Percentiles rank a stretch among this genome's conserved stretches.
These are phyloP conservation scores for Stenolophus ochropezus DNA, from an alignment of 2,888 invertebrate species.

Conservation along the genomic window DNA sequence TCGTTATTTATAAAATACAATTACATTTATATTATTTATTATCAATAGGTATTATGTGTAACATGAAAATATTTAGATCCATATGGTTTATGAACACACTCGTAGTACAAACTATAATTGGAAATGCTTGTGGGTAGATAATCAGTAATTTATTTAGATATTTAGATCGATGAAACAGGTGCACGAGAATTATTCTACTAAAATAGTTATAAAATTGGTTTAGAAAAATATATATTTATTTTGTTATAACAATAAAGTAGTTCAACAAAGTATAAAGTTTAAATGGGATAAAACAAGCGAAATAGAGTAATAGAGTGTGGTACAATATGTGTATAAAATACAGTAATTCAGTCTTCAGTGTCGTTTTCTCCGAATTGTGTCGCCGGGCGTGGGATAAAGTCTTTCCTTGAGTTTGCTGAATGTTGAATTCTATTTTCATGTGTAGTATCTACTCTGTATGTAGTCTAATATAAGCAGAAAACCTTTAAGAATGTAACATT, in stretches of 20 bases:
- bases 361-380: neutral
- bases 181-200: no score
- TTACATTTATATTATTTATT: no score
- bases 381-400: neutral
- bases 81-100: no score
- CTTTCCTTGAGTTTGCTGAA: constrained; percentile 32
- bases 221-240: no score
- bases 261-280: neutral
- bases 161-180: no score
- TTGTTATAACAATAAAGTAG: neutral
- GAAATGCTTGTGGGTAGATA: no score
- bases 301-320: neutral
- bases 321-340: neutral
- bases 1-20: no score
- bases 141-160: no score
- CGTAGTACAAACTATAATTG: no score
- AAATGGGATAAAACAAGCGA: neutral
- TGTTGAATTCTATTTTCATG: constrained; percentile 42
- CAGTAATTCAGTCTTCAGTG: neutral
- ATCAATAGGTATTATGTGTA: no score
- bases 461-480: constrained; percentile 39
- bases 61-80: no score
- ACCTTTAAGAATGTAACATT: constrained; percentile 41
- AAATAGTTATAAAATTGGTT: no score
- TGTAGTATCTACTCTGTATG: constrained; percentile 38